A percentile compares a stretch with the other conserved stretches of the same genome.
phyloP scores from a whole-genome alignment of 2,113 vertebrate species.

The Balaeniceps rex region DNA sequence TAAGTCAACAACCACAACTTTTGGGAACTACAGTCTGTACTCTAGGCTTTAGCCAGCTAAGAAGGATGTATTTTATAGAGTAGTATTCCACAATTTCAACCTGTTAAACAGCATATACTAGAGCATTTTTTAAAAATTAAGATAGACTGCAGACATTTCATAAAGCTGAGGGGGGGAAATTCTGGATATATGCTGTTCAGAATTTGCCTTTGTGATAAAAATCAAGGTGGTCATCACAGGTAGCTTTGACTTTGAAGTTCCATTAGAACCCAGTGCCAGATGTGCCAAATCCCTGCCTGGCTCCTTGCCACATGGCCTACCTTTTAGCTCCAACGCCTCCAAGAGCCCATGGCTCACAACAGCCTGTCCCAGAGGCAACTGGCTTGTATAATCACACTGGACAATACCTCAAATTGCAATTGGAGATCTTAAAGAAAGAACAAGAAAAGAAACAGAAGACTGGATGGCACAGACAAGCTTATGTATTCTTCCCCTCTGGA shows the following conservation, averaged over 20 bases:
- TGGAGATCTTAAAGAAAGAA: background rate
- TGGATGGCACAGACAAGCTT: background rate
- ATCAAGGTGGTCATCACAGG: background rate
- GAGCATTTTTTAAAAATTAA: background rate
- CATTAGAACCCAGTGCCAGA: background rate
- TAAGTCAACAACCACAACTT: background rate
- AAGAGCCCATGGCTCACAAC: background rate
- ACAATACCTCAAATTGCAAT: background rate
- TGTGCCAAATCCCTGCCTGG: background rate
- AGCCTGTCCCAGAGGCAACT: background rate
- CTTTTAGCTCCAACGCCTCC: background rate
- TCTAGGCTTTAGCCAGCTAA: background rate
- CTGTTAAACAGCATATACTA: background rate
- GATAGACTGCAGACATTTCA: background rate
- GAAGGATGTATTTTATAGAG: background rate
- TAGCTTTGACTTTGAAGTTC: background rate
- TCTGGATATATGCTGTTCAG: background rate
- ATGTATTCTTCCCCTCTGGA: background rate
- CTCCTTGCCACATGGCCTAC: accelerated
- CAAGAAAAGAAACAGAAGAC: background rate
- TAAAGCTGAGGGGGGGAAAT: background rate
- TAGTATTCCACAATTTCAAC: background rate
- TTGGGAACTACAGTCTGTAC: background rate
- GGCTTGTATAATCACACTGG: background rate
- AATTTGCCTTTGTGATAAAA: background rate